Percentiles rank a stretch among this genome's conserved stretches.
Conservation (phyloP, 2,888 invertebrate species). For the Antitype chi region DNA sequence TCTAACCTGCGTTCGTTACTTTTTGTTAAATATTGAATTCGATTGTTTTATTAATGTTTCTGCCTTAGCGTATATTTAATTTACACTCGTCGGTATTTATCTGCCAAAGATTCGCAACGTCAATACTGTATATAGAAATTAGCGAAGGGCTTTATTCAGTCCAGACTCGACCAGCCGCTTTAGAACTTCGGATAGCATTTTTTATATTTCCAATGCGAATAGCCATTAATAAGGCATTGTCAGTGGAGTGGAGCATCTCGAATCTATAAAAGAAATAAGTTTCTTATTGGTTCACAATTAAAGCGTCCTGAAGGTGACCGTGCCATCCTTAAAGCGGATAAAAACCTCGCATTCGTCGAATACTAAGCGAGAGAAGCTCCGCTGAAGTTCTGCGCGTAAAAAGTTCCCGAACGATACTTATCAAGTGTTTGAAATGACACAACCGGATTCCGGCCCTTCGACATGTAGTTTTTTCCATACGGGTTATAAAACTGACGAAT, state of each 20-base stretch:
- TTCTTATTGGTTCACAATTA: conserved; percentile 89
- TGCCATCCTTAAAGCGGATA: conserved; percentile 80
- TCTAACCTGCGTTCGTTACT: conserved; percentile 29
- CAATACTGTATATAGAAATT: conserved; percentile 38
- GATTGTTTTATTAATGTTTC: conserved; percentile 47
- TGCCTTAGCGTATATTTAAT: conserved; percentile 49
- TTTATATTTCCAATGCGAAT: conserved; percentile 73
- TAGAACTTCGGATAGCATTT: conserved; percentile 56
- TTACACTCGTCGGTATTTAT: conserved; percentile 45
- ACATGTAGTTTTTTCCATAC: conserved; percentile 83
- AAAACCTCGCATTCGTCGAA: conserved; percentile 87
- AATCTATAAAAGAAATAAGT: conserved; percentile 78
- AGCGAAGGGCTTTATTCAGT: conserved; percentile 54
- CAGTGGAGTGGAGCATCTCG: conserved; percentile 71
- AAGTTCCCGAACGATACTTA: conserved; percentile 87
- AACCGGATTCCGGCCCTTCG: conserved; percentile 87
- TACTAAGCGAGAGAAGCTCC: conserved; percentile 86
- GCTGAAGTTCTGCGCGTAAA: conserved; percentile 87
- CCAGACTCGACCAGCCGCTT: conserved; percentile 34
- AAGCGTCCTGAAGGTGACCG: conserved; percentile 89
- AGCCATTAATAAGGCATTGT: conserved; percentile 79
- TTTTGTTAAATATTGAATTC: conserved; percentile 46
- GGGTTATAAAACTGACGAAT: conserved; percentile 90
- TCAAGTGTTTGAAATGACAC: conserved; percentile 91
- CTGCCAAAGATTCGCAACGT: conserved; percentile 23